Base-by-base conservation (phyloP, 2,113 vertebrate genomes). In the Callorhinus ursinus region DNA sequence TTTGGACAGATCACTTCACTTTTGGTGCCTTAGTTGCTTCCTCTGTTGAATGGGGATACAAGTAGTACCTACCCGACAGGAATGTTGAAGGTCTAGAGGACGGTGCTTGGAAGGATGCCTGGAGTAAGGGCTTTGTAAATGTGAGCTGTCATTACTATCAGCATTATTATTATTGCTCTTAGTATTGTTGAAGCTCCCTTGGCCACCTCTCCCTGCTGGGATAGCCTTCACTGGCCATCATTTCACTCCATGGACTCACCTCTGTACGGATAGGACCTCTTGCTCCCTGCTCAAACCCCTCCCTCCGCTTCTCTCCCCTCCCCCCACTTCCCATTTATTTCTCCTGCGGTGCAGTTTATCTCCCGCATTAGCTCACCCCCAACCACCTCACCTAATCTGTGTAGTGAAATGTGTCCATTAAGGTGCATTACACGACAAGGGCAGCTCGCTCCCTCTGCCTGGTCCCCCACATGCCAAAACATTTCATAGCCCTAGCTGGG, bases 401-500 rank as follows among this genome's bases (percentile, higher is more conserved):
- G 0, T 13, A 5, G 24, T 80, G 59, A 51, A 46, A 15, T 0
- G 6, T 72, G 21, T 15, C 28, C 16, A 2, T 7, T 49, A 16
- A 1, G 7, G 55, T n/a, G 21, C 1, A 5, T 74, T 61, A 39
- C 2, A 24, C 31, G 77, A n/a, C 28, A 10, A 55, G 22, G 51
- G 59, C 63, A 1, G 15, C 19, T 33, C 28, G 4, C 8, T n/a
- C 8, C 4, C 49, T 8, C 3, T 0, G 46, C 11, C 21, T 11
- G 19, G 28, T 26, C 4, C 5, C 14, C 33, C 39, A 36, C 0
- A 22, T 11, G 31, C 79, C 0, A 3, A 49, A 15, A 49, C 18
- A 42, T 42, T 36, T 42, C 19, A 1, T 18, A 5, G 4, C 26
- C 49, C 72, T 46, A 65, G 33, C 18, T 21, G 31, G 5, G 1